Conservation (phyloP, 2,797 vertebrate species). For the Morus bassanus region DNA sequence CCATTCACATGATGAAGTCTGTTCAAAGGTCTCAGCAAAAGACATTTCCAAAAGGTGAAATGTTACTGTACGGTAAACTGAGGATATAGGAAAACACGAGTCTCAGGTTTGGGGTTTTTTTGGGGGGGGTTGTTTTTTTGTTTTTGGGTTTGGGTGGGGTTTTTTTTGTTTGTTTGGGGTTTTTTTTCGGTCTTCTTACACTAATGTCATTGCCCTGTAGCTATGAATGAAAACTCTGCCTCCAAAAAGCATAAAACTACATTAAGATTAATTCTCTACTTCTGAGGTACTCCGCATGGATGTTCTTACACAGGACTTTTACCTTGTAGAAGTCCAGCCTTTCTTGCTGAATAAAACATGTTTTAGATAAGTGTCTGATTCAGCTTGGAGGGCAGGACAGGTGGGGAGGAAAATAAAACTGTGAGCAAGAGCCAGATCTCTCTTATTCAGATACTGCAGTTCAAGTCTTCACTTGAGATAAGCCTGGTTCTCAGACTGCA, state of each 20-base stretch:
- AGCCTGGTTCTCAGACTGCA: background rate
- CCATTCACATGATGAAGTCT: conserved; percentile 8
- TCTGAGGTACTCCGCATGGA: background rate
- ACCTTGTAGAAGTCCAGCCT: background rate
- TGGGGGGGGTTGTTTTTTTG: no score
- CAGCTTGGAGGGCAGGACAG: background rate
- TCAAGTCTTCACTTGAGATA: background rate
- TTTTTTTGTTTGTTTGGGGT: no score
- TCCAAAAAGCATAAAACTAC: background rate
- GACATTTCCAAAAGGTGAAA: conserved; percentile 13
- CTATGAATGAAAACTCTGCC: background rate
- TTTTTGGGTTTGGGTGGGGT: no score
- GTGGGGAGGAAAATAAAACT: background rate
- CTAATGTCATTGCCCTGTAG: background rate
- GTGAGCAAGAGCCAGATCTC: background rate
- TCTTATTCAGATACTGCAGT: background rate
- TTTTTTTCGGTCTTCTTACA: background rate
- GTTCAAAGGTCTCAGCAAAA: conserved; percentile 22
- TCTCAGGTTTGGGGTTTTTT: background rate
- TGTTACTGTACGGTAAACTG: background rate
- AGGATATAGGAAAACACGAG: background rate
- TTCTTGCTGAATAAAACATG: background rate
- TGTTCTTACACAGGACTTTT: background rate
- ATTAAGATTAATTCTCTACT: background rate
- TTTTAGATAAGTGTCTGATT: background rate